Base-by-base conservation (phyloP, 2,888 invertebrate genomes). In the Hoplodrina blanda region DNA sequence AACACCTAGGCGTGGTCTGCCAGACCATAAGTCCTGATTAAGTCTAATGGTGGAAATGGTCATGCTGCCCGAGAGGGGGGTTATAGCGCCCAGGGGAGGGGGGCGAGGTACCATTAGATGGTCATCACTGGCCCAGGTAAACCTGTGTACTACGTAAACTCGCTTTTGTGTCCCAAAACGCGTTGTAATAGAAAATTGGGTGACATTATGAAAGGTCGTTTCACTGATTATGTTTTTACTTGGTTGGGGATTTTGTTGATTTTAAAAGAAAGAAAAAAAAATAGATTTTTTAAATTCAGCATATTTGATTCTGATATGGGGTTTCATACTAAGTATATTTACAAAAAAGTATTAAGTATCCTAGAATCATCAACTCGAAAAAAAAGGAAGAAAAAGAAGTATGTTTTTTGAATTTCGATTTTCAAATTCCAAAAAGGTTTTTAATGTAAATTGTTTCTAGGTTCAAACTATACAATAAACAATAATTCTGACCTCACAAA, bases 11-110 rank as follows among this genome's bases (percentile, higher is more conserved):
- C 81, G 79, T 80, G 81, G 84, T 82, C 73, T 78, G 62, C 20
- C 72, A 69, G 82, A 78, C 86, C 86, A 90, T 92, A 90, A 88
- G 87, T 92, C 82, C 90, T 90, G 90, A 91, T 92, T 91, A 91
- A 88, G 82, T 84, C 85, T 91, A 91, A 91, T 90, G 89, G 88
- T 85, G 75, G 81, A 81, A 85, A 85, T 84, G 85, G 85, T 78
- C 81, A 74, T 75, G 76, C 70, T 73, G 75, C 78, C 80, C 76
- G 69, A 46, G 54, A 60, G 80, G 82, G 83, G 82, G 76, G 82
- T 83, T 82, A 86, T 76, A 68, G 75, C 72, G 62, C 80, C 85
- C 78, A 60, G 83, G 86, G 85, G 86, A 76, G 73, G 82, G 69
- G 80, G 73, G 71, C 44, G 78, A 66, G 74, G 71, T 69, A 80